These are phyloP conservation scores for Galbula dea DNA, from an alignment of 2,113 vertebrate genomes.

Conservation along the genomic window DNA sequence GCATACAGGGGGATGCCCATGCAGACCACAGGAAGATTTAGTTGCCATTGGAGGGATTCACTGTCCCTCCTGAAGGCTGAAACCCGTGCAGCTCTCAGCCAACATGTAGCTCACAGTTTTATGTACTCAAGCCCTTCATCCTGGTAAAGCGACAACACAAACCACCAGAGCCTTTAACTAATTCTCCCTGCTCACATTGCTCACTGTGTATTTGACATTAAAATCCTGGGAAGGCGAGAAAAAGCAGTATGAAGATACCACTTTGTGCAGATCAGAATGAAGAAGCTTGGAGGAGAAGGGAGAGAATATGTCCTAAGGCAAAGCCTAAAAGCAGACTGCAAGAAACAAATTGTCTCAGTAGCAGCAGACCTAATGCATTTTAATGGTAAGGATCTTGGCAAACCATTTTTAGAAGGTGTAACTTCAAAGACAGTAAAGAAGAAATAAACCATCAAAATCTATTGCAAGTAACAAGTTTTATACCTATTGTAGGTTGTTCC, in stretches of 20 bases:
- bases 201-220: neutral
- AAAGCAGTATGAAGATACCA: neutral
- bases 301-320: neutral
- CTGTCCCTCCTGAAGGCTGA: neutral
- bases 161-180: neutral
- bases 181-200: accelerated
- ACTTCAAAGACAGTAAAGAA: neutral
- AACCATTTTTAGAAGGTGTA: neutral
- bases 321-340: neutral
- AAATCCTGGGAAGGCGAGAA: neutral
- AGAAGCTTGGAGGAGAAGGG: neutral
- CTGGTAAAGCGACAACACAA: neutral
- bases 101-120: neutral
- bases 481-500: neutral
- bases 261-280: neutral
- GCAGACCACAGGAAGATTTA: neutral
- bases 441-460: neutral
- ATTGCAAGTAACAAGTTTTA: neutral
- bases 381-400: neutral
- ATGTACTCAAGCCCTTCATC: neutral
- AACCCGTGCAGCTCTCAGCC: neutral
- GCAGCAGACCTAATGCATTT: neutral
- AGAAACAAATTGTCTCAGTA: neutral
- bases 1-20: accelerated
- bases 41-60: neutral